phyloP scores from a whole-genome alignment of 1,140 invertebrate genomes.

The Eumaeus atala region DNA sequence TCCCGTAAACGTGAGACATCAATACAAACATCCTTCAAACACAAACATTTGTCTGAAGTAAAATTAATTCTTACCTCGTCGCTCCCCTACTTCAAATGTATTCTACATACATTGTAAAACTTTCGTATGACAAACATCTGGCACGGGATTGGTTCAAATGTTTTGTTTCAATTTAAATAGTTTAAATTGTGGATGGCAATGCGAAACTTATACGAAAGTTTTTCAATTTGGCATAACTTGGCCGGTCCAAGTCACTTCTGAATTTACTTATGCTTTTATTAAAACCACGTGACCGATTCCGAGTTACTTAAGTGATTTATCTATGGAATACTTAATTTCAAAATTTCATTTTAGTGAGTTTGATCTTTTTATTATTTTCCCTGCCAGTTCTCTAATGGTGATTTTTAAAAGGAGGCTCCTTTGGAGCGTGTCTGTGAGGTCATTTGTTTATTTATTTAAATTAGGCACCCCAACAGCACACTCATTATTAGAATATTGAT shows the following conservation, averaged over 20 bases:
- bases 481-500: no score
- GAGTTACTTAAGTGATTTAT: not conserved
- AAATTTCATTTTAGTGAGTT: not conserved
- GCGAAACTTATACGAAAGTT: constrained; percentile 5
- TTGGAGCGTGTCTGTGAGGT: no score
- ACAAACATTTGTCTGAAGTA: no score
- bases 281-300: not conserved
- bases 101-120: no score
- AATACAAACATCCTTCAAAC: no score
- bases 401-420: no score
- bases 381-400: no score
- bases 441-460: no score
- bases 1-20: no score
- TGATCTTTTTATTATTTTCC: not conserved
- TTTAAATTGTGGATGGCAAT: not conserved
- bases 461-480: no score
- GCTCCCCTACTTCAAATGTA: no score
- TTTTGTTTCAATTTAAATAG: constrained; percentile 11
- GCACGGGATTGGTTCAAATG: not conserved
- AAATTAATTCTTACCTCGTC: no score
- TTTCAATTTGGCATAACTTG: constrained; percentile 8
- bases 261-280: constrained; percentile 3
- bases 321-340: not conserved
- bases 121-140: not conserved
- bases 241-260: not conserved